Percentiles rank a stretch among this genome's conserved stretches.
These are phyloP conservation scores for Zaprionus gabonicus DNA, from an alignment of 1,140 invertebrate genomes.

Conservation along the genomic window DNA sequence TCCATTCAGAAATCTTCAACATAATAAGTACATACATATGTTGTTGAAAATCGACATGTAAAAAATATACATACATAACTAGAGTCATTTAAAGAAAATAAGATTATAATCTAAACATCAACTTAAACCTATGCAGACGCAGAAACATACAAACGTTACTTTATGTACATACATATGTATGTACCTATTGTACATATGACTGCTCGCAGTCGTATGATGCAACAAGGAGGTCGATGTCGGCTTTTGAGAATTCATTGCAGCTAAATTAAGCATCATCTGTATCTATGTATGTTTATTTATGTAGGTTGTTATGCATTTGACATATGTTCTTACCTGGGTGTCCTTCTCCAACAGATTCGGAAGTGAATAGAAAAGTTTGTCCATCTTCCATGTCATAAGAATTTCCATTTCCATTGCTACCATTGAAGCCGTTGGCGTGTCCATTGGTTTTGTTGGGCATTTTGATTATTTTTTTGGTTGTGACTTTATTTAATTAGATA, in stretches of 20 bases:
- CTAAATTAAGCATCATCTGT: constrained; percentile 21
- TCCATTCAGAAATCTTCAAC: neutral
- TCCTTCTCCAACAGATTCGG: constrained; percentile 99
- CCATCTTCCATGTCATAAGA: constrained; percentile 91
- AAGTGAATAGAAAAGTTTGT: constrained; percentile 98
- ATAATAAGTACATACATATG: neutral
- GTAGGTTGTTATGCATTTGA: constrained; percentile 86
- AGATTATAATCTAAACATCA: neutral
- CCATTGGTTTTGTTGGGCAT: constrained; percentile 82
- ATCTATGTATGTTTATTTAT: neutral
- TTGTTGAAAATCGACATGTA: neutral
- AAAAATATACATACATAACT: neutral
- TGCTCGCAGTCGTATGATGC: constrained; percentile 46
- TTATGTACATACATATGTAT: neutral
- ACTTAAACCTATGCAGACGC: neutral
- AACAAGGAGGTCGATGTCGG: constrained; percentile 49
- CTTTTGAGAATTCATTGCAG: constrained; percentile 15
- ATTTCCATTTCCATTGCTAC: constrained; percentile 87
- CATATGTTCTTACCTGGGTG: constrained; percentile 92
- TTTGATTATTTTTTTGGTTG: constrained; percentile 37
- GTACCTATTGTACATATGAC: neutral
- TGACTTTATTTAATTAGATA: constrained; percentile 22
- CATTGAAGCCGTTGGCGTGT: constrained; percentile 87
- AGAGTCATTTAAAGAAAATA: neutral
- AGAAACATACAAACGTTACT: neutral